Evolutionary conservation across 2,113 vertebrate genomes (phyloP).

Genomic region (Paratilapia polleni): DNA sequence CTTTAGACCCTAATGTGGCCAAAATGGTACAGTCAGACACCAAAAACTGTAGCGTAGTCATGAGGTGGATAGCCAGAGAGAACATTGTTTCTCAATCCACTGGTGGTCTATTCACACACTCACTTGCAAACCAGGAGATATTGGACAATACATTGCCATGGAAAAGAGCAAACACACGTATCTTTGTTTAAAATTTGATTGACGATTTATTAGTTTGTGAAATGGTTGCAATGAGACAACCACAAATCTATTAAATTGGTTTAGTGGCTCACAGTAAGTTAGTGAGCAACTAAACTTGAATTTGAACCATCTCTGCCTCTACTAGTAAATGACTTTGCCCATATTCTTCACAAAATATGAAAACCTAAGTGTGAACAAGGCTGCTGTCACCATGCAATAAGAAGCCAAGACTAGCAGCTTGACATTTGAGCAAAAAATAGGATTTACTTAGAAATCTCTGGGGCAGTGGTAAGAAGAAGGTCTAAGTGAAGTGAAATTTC

Average conservation of each 20-base stretch:
- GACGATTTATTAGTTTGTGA: background rate
- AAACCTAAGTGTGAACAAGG: background rate
- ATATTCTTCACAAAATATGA: conserved; percentile 8
- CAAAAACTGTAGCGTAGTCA: background rate
- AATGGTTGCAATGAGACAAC: background rate
- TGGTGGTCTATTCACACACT: background rate
- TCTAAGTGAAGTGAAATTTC: conserved; percentile 5
- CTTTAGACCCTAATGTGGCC: background rate
- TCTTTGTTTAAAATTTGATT: background rate
- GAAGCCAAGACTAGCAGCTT: conserved; percentile 11
- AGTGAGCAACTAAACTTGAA: background rate
- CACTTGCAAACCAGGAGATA: background rate
- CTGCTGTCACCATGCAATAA: background rate
- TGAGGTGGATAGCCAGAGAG: background rate
- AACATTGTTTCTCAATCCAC: conserved; percentile 1
- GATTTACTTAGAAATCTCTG: conserved; percentile 37
- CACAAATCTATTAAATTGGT: background rate
- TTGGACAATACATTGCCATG: background rate
- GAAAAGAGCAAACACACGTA: background rate
- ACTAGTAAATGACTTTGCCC: background rate
- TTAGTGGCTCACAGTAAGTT: background rate
- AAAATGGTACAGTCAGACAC: background rate
- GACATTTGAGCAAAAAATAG: conserved; percentile 35
- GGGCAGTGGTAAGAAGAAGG: background rate
- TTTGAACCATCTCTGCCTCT: background rate